Conservation (phyloP, 2,797 vertebrate species). For the Cygnus olor region DNA sequence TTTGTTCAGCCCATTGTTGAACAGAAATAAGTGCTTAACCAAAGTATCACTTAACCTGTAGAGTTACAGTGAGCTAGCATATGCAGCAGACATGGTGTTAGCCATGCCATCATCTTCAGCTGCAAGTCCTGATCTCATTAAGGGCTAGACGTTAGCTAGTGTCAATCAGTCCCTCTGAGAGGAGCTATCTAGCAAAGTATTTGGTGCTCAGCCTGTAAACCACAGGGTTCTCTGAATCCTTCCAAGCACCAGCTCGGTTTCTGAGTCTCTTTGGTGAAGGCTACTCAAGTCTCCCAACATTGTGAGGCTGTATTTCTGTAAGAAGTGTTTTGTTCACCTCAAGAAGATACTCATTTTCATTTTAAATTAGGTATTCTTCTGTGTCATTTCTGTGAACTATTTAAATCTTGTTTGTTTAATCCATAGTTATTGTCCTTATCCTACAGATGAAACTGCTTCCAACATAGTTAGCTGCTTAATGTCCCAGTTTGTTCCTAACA, state of each 20-base stretch:
- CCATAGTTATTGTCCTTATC: not conserved
- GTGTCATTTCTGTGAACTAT: not conserved
- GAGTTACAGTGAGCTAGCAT: not conserved
- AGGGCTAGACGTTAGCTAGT: not conserved
- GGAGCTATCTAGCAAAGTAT: not conserved
- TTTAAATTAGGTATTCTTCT: not conserved
- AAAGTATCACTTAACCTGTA: not conserved
- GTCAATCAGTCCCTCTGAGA: not conserved
- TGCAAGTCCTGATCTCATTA: not conserved
- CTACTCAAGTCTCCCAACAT: not conserved
- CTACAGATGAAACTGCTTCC: not conserved
- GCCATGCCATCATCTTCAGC: not conserved
- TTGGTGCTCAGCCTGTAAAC: not conserved
- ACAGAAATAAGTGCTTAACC: not conserved
- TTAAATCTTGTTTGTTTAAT: not conserved
- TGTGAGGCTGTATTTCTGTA: not conserved
- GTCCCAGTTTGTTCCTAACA: fast-evolving
- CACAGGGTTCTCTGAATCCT: not conserved
- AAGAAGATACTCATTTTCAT: not conserved
- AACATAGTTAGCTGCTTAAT: not conserved
- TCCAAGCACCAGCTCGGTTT: not conserved
- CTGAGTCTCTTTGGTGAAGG: too few relatives aligned
- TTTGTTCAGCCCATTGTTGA: not conserved
- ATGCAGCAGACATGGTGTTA: not conserved
- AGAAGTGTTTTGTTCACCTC: not conserved